Conservation (phyloP, 2,888 invertebrate genomes). For the Dusona sp. region DNA sequence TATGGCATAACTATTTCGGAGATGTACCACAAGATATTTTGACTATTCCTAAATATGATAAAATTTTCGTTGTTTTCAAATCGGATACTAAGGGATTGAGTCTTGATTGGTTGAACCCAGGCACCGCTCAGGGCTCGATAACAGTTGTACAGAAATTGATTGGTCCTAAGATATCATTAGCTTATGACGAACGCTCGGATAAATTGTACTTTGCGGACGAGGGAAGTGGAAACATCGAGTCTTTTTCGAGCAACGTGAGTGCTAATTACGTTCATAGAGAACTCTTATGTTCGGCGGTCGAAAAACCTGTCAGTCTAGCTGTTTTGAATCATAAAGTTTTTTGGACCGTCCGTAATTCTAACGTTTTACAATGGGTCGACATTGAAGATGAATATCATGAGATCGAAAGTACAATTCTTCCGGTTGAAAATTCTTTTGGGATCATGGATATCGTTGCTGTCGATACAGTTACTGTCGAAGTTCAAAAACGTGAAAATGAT, state of each 20-base stretch:
- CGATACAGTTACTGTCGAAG: neutral
- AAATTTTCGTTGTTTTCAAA: neutral
- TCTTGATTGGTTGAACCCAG: neutral
- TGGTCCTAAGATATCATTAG: neutral
- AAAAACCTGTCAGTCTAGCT: slow-evolving; percentile 3
- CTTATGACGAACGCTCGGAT: neutral
- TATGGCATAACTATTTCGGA: neutral
- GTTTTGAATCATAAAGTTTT: neutral
- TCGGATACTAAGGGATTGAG: neutral
- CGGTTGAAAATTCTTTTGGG: neutral
- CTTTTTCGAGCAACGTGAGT: neutral
- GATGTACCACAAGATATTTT: neutral
- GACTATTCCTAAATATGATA: neutral
- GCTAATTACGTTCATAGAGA: neutral
- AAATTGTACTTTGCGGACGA: neutral
- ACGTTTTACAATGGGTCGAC: neutral
- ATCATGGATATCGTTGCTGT: neutral
- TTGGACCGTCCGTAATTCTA: neutral
- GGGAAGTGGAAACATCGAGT: neutral
- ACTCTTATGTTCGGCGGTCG: neutral
- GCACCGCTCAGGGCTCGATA: no score
- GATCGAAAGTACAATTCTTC: neutral
- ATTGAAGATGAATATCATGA: neutral
- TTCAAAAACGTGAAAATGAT: neutral
- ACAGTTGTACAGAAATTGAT: neutral